Evolutionary conservation across 2,113 vertebrate genomes (phyloP), one percentile per base, ranked within the genome.

Genomic region (Butorides virescens): DNA sequence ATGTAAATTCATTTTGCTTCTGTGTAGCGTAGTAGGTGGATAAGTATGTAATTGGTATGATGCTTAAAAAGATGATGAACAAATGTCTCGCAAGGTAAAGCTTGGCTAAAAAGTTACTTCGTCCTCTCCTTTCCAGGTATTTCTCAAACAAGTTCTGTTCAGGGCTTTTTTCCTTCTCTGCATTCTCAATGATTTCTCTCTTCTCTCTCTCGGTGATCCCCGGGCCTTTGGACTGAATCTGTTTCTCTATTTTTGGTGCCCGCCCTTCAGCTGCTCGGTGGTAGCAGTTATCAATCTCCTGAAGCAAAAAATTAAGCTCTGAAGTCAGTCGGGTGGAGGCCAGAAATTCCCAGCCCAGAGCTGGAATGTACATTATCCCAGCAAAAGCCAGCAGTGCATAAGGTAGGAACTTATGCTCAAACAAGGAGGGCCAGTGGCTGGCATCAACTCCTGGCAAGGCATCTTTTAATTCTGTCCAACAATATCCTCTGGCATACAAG

Each of bases 221-320:
- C 0, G 99, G 99, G 36, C 99, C 99, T 97, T 99, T 99, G 95
- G 99, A 99, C 75, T 99, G 99, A 96, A 99, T 99, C 98, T 99
- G 99, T 97, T 99, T 99, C 97, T 99, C 99, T 42, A 99, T 99
- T 98, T 99, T 99, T 52, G 99, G 99, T 13, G 99, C 99, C 12
- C 99, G 98, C 58, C 99, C 99, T 97, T 99, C 99, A 12, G 99
- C 99, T 2, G 99, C 99, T 42, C 99, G 98, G 96, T 99, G 99
- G 97, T 99, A 99, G 98, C 99, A 99, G 97, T 99, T 99, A 97
- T 99, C 99, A 2, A 99, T 99, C 97, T 99, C 99, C 97, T 99
- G 99, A 92, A 99, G 99, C 94, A 99, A 98, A 98, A 99, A 99
- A 98, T 99, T 99, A 98, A 99, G 99, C 98, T 99, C 99, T 6